Conservation (phyloP, 2,888 invertebrate species). For the Pterobdella sp. region DNA sequence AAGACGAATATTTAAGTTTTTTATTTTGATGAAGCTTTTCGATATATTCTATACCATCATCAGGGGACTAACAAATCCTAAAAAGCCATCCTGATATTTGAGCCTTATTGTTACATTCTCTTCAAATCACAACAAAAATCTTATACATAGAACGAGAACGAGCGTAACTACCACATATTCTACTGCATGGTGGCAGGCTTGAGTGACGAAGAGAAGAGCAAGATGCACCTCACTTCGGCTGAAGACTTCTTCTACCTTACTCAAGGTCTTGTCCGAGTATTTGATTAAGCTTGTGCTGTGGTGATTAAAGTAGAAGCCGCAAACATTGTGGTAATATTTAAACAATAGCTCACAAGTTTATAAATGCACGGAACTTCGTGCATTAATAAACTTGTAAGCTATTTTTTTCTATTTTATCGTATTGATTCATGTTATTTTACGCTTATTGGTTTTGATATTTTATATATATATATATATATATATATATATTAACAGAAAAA, state of each 20-base stretch:
- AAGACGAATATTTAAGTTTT: too few species aligned
- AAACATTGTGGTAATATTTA: background rate
- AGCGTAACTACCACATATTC: slow-evolving; percentile 95
- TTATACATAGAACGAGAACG: slow-evolving; percentile 70
- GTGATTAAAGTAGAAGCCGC: too few species aligned
- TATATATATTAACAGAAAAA: slow-evolving; percentile 6
- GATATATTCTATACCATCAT: too few species aligned
- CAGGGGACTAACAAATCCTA: too few species aligned
- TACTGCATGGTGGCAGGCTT: slow-evolving; percentile 87
- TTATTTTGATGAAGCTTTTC: too few species aligned
- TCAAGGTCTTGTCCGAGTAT: slow-evolving; percentile 55
- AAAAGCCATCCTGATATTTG: too few species aligned
- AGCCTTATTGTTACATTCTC: too few species aligned
- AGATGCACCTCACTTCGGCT: slow-evolving; percentile 78
- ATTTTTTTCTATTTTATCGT: too few species aligned
- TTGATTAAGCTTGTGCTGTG: too few species aligned
- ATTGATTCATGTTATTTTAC: too few species aligned
- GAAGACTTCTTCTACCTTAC: slow-evolving; percentile 78
- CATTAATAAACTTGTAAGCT: background rate
- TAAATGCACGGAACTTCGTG: background rate
- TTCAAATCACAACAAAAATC: too few species aligned
- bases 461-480: slow-evolving; percentile 11
- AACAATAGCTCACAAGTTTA: background rate
- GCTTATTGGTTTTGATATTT: too few species aligned
- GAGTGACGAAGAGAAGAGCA: slow-evolving; percentile 78